Percentiles rank a stretch among this genome's conserved stretches.
Evolutionary conservation across 1,140 invertebrate genomes (phyloP).

Genomic region (Cotesia typhae): DNA sequence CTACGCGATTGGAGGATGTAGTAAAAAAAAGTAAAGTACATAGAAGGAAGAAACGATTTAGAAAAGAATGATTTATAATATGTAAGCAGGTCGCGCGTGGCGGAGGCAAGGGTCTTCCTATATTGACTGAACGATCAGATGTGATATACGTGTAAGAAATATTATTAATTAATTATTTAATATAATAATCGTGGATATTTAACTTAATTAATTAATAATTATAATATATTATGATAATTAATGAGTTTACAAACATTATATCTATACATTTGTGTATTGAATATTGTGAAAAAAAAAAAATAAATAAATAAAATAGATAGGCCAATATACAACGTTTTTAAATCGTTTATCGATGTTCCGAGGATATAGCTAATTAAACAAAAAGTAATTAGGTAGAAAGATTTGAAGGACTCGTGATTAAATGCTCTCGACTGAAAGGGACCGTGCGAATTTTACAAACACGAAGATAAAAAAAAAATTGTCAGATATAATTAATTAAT

Average conservation of each 20-base stretch:
- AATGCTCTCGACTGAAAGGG: constrained; percentile 40
- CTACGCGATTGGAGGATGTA: constrained; percentile 36
- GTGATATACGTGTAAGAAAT: constrained; percentile 66
- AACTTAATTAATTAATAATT: constrained; percentile 54
- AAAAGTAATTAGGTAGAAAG: constrained; percentile 51
- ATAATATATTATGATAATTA: constrained; percentile 32
- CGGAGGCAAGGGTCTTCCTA: constrained; percentile 65
- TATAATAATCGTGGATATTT: constrained; percentile 53
- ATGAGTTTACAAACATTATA: constrained; percentile 58
- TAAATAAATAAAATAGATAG: constrained; percentile 47
- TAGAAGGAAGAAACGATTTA: constrained; percentile 33
- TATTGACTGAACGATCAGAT: constrained; percentile 67
- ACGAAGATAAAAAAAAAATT: constrained; percentile 20
- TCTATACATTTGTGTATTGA: constrained; percentile 44
- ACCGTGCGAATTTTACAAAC: constrained; percentile 34
- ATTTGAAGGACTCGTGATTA: constrained; percentile 45
- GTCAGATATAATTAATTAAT: no score
- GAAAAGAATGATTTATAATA: constrained; percentile 32
- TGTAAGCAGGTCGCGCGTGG: constrained; percentile 49
- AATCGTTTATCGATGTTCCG: constrained; percentile 63
- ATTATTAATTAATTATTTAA: constrained; percentile 53
- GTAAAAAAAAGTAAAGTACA: constrained; percentile 21
- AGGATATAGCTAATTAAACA: constrained; percentile 49
- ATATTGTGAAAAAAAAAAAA: constrained; percentile 44
- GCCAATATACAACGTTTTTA: constrained; percentile 63